Percentiles rank a stretch among this genome's conserved stretches.
These are phyloP conservation scores for Ophion obscuratus DNA, from an alignment of 2,888 invertebrate species.

Conservation along the genomic window DNA sequence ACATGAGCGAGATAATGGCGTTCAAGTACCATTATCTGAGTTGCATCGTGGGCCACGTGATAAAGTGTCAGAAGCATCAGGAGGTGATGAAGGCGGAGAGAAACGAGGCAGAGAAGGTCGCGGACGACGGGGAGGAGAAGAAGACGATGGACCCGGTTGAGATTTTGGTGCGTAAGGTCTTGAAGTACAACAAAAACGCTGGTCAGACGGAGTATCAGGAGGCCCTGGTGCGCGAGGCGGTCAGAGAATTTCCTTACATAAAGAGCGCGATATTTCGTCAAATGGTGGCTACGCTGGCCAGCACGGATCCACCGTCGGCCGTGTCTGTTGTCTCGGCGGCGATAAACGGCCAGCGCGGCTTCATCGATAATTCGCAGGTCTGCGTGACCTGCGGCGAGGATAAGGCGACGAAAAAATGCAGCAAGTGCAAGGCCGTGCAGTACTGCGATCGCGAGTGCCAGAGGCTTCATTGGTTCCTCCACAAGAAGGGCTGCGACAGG, in stretches of 20 bases:
- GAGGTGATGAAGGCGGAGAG: constrained; percentile 85
- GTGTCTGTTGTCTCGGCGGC: constrained; percentile 90
- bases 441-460: constrained; percentile 98
- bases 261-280: constrained; percentile 96
- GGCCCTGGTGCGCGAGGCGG: constrained; percentile 92
- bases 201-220: constrained; percentile 87
- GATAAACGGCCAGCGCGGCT: constrained; percentile 95
- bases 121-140: constrained; percentile 79
- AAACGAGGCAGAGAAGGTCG: constrained; percentile 80
- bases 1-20: constrained; percentile 95
- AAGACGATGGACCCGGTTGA: constrained; percentile 89
- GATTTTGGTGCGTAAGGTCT: constrained; percentile 89
- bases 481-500: constrained; percentile 93
- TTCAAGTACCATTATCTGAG: constrained; percentile 95
- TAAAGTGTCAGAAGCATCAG: constrained; percentile 89
- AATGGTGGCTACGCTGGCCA: constrained; percentile 91
- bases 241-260: constrained; percentile 95
- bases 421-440: constrained; percentile 96
- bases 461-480: constrained; percentile 95
- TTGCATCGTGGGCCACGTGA: constrained; percentile 90
- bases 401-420: constrained; percentile 96
- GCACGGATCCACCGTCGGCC: constrained; percentile 90
- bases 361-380: constrained; percentile 88
- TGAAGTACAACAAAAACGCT: constrained; percentile 91
- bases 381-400: constrained; percentile 96